These are phyloP conservation scores for Colius striatus DNA, from an alignment of 2,113 vertebrate species.

Conservation along the genomic window DNA sequence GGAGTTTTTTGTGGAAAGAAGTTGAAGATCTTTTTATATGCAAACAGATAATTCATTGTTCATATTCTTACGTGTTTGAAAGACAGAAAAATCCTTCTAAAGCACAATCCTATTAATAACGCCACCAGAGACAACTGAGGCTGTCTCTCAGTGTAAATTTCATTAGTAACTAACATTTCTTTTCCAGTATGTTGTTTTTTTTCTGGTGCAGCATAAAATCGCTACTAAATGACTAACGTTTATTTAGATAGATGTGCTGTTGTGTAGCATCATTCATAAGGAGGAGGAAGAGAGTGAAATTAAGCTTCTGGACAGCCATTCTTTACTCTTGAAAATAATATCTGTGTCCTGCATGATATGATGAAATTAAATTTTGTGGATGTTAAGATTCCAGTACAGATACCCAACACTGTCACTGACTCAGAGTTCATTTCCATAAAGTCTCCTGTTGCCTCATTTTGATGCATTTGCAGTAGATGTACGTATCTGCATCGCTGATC, in stretches of 20 bases:
- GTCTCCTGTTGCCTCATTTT: slow-evolving; percentile 70
- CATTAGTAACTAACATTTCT: slow-evolving; percentile 13
- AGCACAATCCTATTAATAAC: neutral
- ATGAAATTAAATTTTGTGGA: slow-evolving; percentile 9
- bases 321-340: neutral
- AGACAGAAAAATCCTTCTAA: neutral
- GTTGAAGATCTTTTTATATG: neutral
- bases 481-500: slow-evolving; percentile 60
- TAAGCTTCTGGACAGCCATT: neutral
- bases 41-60: neutral
- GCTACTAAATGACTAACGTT: neutral
- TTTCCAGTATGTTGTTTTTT: neutral
- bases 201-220: slow-evolving; percentile 10
- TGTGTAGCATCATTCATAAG: neutral
- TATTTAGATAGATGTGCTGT: neutral
- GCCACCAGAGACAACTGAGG: slow-evolving; percentile 2
- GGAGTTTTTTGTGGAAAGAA: neutral
- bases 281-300: neutral
- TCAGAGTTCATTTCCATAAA: slow-evolving; percentile 58
- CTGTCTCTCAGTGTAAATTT: slow-evolving; percentile 12
- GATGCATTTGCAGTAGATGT: slow-evolving; percentile 66
- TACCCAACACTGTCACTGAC: neutral
- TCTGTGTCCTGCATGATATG: neutral
- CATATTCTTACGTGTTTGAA: neutral
- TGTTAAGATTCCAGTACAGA: neutral